These are phyloP conservation scores for Geopemphigus sp. DNA, from an alignment of 1,140 invertebrate genomes.

Conservation along the genomic window DNA sequence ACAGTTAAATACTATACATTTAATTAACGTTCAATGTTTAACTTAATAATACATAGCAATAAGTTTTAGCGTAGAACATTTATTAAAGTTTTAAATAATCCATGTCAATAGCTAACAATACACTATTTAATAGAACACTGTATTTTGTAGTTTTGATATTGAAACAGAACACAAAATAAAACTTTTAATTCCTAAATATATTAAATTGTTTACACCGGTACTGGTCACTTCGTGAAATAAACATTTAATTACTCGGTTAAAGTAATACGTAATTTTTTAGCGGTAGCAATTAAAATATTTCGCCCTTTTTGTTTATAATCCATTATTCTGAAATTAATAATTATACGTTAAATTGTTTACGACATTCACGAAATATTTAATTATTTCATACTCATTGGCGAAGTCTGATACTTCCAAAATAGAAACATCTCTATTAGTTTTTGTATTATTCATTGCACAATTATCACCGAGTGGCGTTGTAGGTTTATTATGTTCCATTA, in stretches of 20 bases:
- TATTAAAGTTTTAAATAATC: too few relatives aligned
- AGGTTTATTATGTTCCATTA: not conserved
- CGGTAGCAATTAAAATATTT: slow-evolving; percentile 22
- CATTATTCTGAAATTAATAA: slow-evolving; percentile 2
- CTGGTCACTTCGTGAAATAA: too few relatives aligned
- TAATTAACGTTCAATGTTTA: too few relatives aligned
- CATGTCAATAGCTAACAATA: too few relatives aligned
- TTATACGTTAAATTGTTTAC: not conserved
- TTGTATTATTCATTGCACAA: not conserved
- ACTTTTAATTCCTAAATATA: too few relatives aligned
- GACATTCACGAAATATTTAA: not conserved
- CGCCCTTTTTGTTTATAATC: slow-evolving; percentile 41
- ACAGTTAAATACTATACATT: too few relatives aligned
- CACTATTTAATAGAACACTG: too few relatives aligned
- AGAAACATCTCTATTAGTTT: not conserved
- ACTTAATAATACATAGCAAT: too few relatives aligned
- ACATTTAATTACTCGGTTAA: slow-evolving; percentile 3
- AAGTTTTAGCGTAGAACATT: too few relatives aligned
- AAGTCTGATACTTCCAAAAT: slow-evolving; percentile 28
- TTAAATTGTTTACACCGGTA: too few relatives aligned
- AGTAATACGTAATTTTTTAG: slow-evolving; percentile 24
- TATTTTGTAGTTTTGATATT: too few relatives aligned
- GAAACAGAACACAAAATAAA: too few relatives aligned
- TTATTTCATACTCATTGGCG: not conserved
- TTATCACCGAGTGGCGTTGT: not conserved